Base-by-base conservation (phyloP, 2,888 invertebrate genomes). In the Panzeria rudis region DNA sequence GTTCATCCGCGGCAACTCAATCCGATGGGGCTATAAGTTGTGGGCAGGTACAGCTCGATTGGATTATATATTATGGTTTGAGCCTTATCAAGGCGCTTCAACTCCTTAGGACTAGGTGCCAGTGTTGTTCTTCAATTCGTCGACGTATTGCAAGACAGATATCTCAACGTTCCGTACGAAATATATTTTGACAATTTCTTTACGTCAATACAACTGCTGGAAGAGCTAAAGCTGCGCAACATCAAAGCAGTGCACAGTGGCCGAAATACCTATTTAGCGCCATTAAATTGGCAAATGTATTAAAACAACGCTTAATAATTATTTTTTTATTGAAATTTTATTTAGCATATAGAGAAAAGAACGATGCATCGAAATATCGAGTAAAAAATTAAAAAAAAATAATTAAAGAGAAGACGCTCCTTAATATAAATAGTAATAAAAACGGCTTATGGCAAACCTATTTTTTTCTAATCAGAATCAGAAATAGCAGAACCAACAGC, bases 221-320 rank as follows among this genome's bases (percentile, higher is more conserved):
- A 32, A 32, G 32, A 32, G 32, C 32, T 32, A 6, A 32, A 32
- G 32, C 3, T 5, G 6, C 3, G 32, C 3, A 32, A 32, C 6
- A 6, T 32, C 6, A 32, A 32, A 32, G 32, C 32, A 32, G 32
- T 32, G 32, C 4, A 32, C 32, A 3, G 4, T 6, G 32, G 4
- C 32, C 32, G 47, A 47, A 47, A 47, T 47, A 47, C 17, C 47
- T 47, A 47, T 47, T n/a, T 17, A 47, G 47, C n/a, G 47, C n/a
- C 17, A 47, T 47, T 47, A 17, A 47, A 47, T 47, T 47, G 13
- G 47, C 47, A 47, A 47, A 17, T 47, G 47, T 47, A 47, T 47
- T 13, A 47, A 47, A 47, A 15, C 17, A 47, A 47, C 5, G 47
- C 17, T n/a, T n/a, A n/a, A 47, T 47, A 47, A 13, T 8, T 47